These are phyloP conservation scores for Antechinus stuartii DNA, from an alignment of 2,113 vertebrate species.

Conservation along the genomic window DNA sequence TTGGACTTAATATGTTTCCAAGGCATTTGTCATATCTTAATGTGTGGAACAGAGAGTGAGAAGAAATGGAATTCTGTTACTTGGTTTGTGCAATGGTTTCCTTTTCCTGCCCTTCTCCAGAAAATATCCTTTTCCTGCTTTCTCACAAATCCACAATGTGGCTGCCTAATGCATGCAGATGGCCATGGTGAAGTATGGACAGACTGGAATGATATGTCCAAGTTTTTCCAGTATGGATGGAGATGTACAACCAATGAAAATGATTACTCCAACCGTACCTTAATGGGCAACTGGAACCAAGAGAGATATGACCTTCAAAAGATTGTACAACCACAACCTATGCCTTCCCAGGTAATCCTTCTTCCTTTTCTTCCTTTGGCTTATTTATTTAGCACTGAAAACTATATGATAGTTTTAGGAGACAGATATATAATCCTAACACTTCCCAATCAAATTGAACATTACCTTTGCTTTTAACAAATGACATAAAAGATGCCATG, in stretches of 20 bases:
- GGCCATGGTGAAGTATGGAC: slow-evolving; percentile 84
- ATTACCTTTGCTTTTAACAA: slow-evolving; percentile 10
- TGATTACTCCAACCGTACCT: slow-evolving; percentile 77
- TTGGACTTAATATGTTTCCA: neutral
- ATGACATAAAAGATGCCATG: neutral
- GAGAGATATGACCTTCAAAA: slow-evolving; percentile 77
- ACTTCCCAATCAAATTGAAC: slow-evolving; percentile 34
- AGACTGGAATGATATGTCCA: slow-evolving; percentile 73
- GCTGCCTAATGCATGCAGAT: slow-evolving; percentile 79
- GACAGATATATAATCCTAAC: neutral
- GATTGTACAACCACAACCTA: slow-evolving; percentile 76
- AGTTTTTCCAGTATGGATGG: slow-evolving; percentile 86
- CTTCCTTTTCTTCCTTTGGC: neutral
- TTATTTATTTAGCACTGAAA: slow-evolving; percentile 20
- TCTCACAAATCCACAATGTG: slow-evolving; percentile 65
- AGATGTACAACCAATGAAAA: slow-evolving; percentile 83
- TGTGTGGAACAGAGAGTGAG: neutral
- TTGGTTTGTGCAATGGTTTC: slow-evolving; percentile 20
- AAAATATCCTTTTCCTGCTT: slow-evolving; percentile 63
- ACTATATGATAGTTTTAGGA: slow-evolving; percentile 17
- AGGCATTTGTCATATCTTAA: neutral
- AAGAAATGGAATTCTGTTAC: slow-evolving; percentile 15
- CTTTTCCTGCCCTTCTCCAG: slow-evolving; percentile 50
- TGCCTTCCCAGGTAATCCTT: slow-evolving; percentile 83
- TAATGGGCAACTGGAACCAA: slow-evolving; percentile 86